Conservation (phyloP, 2,888 invertebrate genomes). For the Hololepta plana region DNA sequence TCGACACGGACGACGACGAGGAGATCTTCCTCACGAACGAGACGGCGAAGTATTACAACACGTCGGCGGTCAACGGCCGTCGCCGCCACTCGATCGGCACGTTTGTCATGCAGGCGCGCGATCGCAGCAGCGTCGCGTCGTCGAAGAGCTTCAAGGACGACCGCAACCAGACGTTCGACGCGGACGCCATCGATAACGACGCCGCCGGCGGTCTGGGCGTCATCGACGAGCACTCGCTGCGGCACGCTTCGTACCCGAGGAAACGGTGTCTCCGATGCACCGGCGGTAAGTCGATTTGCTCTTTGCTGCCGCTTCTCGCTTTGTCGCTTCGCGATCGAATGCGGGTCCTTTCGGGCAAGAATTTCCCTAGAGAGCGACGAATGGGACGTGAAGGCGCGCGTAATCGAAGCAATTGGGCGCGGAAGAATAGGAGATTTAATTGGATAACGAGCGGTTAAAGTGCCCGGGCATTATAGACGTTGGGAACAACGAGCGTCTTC, state of each 20-base stretch:
- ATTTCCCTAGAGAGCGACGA: too few relatives aligned
- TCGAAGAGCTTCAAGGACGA: conserved; percentile 22
- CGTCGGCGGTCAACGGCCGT: conserved; percentile 26
- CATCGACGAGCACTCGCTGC: conserved; percentile 23
- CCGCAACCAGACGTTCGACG: conserved; percentile 17
- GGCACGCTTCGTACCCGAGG: conserved; percentile 25
- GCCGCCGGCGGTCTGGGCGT: conserved; percentile 9
- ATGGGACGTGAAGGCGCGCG: too few relatives aligned
- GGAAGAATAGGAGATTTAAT: too few relatives aligned
- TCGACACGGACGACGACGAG: conserved; percentile 21
- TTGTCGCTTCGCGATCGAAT: too few relatives aligned
- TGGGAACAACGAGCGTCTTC: too few relatives aligned
- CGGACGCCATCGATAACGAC: conserved; percentile 18
- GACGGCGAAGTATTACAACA: conserved; percentile 33
- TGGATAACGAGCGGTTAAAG: too few relatives aligned
- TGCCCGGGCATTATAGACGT: too few relatives aligned
- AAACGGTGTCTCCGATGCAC: conserved; percentile 23
- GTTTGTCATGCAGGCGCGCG: conserved; percentile 32
- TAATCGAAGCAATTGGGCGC: too few relatives aligned
- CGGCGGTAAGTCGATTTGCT: conserved; percentile 19
- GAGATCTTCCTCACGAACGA: conserved; percentile 41
- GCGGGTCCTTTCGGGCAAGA: too few relatives aligned
- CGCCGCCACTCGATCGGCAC: conserved; percentile 51
- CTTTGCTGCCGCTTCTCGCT: conserved; percentile 10
- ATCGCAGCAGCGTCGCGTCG: conserved; percentile 19